phyloP scores from a whole-genome alignment of 2,888 invertebrate species.

The Sarcophaga caerulescens region DNA sequence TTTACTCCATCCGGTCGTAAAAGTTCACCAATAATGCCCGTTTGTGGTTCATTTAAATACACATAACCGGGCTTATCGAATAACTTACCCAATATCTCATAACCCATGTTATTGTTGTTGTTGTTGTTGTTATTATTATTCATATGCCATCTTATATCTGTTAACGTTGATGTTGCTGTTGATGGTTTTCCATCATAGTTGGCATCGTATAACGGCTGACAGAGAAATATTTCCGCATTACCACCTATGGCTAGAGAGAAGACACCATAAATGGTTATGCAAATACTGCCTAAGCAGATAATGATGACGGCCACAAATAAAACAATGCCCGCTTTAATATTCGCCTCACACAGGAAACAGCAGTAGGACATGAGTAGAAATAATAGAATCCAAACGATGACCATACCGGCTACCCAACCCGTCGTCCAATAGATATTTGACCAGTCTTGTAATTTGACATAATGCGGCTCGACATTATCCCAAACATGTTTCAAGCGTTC shows the following conservation, averaged over 20 bases:
- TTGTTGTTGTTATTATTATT: conserved; percentile 28
- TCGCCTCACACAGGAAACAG: conserved; percentile 79
- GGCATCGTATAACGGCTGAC: conserved; percentile 87
- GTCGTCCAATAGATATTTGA: conserved; percentile 78
- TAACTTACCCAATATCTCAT: conserved; percentile 84
- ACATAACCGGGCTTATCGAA: conserved; percentile 86
- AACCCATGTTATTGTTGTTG: conserved; percentile 74
- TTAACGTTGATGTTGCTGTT: conserved; percentile 19
- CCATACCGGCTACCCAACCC: conserved; percentile 78
- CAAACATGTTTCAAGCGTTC: conserved; percentile 78
- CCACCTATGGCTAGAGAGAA: conserved; percentile 80
- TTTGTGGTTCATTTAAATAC: conserved; percentile 82
- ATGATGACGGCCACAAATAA: conserved; percentile 77
- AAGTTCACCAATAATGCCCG: conserved; percentile 80
- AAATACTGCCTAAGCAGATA: conserved; percentile 78
- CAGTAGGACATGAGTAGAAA: conserved; percentile 79
- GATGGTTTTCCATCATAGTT: conserved; percentile 75
- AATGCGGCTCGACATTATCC: conserved; percentile 76
- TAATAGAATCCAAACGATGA: conserved; percentile 78
- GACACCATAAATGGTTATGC: conserved; percentile 78
- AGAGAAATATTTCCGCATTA: conserved; percentile 83
- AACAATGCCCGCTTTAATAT: conserved; percentile 78
- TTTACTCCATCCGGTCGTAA: conserved; percentile 78
- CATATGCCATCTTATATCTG: conserved; percentile 52
- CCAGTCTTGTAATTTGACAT: conserved; percentile 76